Evolutionary conservation across 2,113 vertebrate genomes (phyloP).

Genomic region (Phyllostomus hastatus): DNA sequence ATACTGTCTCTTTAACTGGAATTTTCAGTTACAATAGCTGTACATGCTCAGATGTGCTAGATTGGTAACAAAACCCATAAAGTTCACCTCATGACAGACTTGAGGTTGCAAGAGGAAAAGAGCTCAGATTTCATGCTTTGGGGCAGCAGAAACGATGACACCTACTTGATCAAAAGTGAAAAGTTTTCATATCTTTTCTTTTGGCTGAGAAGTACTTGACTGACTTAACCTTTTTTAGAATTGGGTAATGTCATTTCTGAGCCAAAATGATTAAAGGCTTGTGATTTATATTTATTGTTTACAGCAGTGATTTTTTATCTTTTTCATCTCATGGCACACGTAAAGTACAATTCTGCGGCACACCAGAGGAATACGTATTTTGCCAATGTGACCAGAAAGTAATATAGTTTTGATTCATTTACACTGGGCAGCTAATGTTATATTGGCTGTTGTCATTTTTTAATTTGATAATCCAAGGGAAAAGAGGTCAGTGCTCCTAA

Average conservation of each 20-base stretch:
- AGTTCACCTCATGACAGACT: slow-evolving; percentile 2
- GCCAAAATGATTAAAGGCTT: neutral
- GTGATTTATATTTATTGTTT: neutral
- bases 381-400: too few species aligned
- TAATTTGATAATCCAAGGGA: too few species aligned
- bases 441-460: too few species aligned
- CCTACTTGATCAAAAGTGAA: slow-evolving; percentile 28
- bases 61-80: slow-evolving; percentile 49
- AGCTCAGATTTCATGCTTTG: slow-evolving; percentile 51
- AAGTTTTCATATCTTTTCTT: neutral
- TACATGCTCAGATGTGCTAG: slow-evolving; percentile 46
- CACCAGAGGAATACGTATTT: too few species aligned
- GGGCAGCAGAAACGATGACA: slow-evolving; percentile 56
- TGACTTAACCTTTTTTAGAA: slow-evolving; percentile 32
- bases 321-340: too few species aligned
- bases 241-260: neutral
- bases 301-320: too few species aligned
- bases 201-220: slow-evolving; percentile 41
- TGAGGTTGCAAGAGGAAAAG: slow-evolving; percentile 42
- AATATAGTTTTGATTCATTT: too few species aligned
- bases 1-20: slow-evolving; percentile 8
- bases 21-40: neutral
- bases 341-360: too few species aligned
- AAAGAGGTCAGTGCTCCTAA: too few species aligned
- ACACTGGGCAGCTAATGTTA: too few species aligned